phyloP scores from a whole-genome alignment of 2,797 vertebrate genomes.

The Aulostomus chinensis region DNA sequence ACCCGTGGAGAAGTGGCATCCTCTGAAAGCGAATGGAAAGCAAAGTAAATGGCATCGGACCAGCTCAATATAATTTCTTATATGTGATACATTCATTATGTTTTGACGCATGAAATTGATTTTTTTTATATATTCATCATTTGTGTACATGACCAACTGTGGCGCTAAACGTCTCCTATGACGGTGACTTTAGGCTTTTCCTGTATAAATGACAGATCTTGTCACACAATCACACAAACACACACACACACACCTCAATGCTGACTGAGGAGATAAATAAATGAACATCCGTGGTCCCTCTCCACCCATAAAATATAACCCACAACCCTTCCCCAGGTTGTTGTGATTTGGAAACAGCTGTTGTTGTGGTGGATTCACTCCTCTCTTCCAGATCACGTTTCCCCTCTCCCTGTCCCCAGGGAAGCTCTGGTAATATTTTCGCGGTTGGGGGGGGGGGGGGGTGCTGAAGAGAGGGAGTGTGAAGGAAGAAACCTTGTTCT shows the following conservation, averaged over 20 bases:
- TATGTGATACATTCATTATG: slow-evolving; percentile 59
- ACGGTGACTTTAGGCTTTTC: slow-evolving; percentile 50
- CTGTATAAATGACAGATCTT: slow-evolving; percentile 52
- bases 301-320: slow-evolving; percentile 80
- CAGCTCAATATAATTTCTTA: slow-evolving; percentile 48
- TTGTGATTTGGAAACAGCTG: slow-evolving; percentile 84
- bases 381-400: slow-evolving; percentile 79
- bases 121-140: slow-evolving; percentile 61
- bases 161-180: slow-evolving; percentile 34
- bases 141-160: slow-evolving; percentile 12
- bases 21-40: slow-evolving; percentile 47
- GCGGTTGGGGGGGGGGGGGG: slow-evolving; percentile 53
- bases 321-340: slow-evolving; percentile 79
- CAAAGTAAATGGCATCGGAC: slow-evolving; percentile 55
- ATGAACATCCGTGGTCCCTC: slow-evolving; percentile 76
- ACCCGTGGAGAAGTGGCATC: slow-evolving; percentile 54
- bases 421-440: slow-evolving; percentile 77
- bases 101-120: slow-evolving; percentile 56
- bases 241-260: slow-evolving; percentile 48
- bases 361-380: slow-evolving; percentile 80
- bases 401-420: slow-evolving; percentile 68
- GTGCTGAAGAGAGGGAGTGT: slow-evolving; percentile 25
- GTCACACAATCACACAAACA: slow-evolving; percentile 14
- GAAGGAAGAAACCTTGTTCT: slow-evolving; percentile 51
- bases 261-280: slow-evolving; percentile 79